These are phyloP conservation scores for Colletes latitarsis DNA, from an alignment of 1,140 invertebrate genomes.

Conservation along the genomic window DNA sequence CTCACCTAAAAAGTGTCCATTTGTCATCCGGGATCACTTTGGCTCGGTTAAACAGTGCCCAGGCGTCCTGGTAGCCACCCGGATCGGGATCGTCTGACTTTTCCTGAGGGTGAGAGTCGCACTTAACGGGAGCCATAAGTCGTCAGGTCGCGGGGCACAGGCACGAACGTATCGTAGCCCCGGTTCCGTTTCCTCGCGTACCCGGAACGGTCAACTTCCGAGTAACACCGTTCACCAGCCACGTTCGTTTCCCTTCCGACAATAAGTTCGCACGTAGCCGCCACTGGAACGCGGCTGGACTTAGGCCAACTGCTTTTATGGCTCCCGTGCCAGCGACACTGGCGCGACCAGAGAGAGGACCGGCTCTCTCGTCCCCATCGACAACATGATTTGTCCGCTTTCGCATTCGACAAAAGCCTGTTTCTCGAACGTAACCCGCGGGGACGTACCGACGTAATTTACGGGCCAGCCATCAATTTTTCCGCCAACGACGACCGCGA, in stretches of 20 bases:
- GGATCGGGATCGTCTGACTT: neutral
- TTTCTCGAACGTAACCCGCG: slow-evolving; percentile 16
- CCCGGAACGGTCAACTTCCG: slow-evolving; percentile 57
- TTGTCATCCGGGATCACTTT: neutral
- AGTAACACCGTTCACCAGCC: slow-evolving; percentile 7
- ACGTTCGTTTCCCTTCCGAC: slow-evolving; percentile 43
- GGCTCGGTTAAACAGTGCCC: neutral
- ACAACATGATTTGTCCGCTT: slow-evolving; percentile 61
- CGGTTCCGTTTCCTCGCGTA: slow-evolving; percentile 22
- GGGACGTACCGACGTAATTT: slow-evolving; percentile 24
- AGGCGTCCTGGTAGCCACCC: neutral
- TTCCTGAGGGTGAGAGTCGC: neutral
- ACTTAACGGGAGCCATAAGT: slow-evolving; percentile 18
- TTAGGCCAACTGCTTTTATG: slow-evolving; percentile 64
- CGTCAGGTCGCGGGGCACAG: neutral
- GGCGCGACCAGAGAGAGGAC: neutral
- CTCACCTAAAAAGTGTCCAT: too few species aligned
- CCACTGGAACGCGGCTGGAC: slow-evolving; percentile 55
- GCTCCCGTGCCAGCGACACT: slow-evolving; percentile 50
- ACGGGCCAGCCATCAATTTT: slow-evolving; percentile 18
- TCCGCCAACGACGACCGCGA: neutral
- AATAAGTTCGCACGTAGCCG: slow-evolving; percentile 59
- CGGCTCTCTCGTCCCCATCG: slow-evolving; percentile 43
- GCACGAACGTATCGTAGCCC: slow-evolving; percentile 21
- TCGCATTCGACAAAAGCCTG: slow-evolving; percentile 44